phyloP scores from a whole-genome alignment of 1,140 invertebrate species.

The Lepidurus packardi region DNA sequence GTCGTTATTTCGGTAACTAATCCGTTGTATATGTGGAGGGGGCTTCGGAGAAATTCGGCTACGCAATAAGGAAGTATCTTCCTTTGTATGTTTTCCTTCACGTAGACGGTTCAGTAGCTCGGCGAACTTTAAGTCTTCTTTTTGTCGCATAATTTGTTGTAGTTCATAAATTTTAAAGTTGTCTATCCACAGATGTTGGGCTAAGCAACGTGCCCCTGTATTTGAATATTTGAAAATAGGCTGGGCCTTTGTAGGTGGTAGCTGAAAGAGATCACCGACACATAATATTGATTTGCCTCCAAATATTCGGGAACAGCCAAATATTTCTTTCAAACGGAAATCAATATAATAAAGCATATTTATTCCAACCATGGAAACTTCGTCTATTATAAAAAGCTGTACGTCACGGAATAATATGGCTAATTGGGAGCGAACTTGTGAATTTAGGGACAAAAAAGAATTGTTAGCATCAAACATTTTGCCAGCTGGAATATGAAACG shows the following conservation, averaged over 20 bases:
- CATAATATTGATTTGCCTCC: background rate
- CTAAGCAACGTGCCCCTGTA: background rate
- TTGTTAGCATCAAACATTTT: too few relatives aligned
- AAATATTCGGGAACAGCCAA: background rate
- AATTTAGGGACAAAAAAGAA: too few relatives aligned
- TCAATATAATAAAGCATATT: background rate
- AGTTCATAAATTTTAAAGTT: background rate
- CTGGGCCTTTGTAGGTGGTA: too few relatives aligned
- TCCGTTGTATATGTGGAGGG: background rate
- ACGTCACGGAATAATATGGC: too few relatives aligned
- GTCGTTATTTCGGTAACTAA: background rate
- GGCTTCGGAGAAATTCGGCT: background rate
- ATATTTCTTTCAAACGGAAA: background rate
- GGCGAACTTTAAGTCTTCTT: background rate
- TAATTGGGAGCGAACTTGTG: too few relatives aligned
- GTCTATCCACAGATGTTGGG: background rate
- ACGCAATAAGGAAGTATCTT: background rate
- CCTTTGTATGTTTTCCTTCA: background rate
- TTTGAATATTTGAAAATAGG: background rate
- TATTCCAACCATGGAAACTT: background rate
- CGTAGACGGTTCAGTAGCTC: background rate
- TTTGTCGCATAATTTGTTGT: background rate
- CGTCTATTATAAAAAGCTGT: background rate
- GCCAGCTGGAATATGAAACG: too few relatives aligned
- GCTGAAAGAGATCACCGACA: too few relatives aligned